phyloP scores from a whole-genome alignment of 2,888 invertebrate species.

The Dasypogon diadema region DNA sequence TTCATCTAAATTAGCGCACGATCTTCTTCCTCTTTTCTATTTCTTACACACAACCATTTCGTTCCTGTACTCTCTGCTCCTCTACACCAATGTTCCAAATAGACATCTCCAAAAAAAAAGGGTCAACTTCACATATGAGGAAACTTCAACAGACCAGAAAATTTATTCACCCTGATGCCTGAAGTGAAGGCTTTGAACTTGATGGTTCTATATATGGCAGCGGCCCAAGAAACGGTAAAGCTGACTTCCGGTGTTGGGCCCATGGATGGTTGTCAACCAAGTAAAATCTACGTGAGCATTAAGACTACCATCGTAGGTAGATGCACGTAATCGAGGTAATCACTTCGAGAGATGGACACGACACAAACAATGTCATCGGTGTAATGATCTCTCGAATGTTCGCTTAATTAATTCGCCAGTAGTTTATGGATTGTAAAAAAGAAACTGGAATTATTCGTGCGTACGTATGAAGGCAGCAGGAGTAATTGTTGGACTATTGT shows the following conservation, averaged over 20 bases:
- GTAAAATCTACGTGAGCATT: neutral
- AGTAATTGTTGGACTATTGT: too few species aligned
- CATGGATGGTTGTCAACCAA: neutral
- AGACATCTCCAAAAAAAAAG: neutral
- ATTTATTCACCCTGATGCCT: conserved; percentile 51
- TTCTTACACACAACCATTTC: too few species aligned
- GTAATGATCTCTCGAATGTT: neutral
- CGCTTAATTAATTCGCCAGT: too few species aligned
- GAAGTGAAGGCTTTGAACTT: conserved; percentile 28
- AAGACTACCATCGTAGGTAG: too few species aligned
- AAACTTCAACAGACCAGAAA: conserved; percentile 50
- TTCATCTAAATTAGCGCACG: too few species aligned
- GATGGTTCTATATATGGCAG: neutral
- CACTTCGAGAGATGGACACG: neutral
- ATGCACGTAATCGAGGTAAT: too few species aligned
- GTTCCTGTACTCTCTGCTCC: neutral
- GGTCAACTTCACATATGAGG: neutral
- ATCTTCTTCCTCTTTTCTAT: too few species aligned
- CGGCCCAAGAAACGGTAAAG: conserved; percentile 45
- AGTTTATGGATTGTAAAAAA: too few species aligned
- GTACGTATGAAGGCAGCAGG: too few species aligned
- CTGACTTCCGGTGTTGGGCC: conserved; percentile 32
- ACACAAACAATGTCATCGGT: conserved; percentile 9
- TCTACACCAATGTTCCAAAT: neutral
- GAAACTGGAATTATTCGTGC: too few species aligned